A percentile compares a stretch with the other conserved stretches of the same genome.
phyloP scores from a whole-genome alignment of 2,888 invertebrate species.

The Euplexia lucipara region DNA sequence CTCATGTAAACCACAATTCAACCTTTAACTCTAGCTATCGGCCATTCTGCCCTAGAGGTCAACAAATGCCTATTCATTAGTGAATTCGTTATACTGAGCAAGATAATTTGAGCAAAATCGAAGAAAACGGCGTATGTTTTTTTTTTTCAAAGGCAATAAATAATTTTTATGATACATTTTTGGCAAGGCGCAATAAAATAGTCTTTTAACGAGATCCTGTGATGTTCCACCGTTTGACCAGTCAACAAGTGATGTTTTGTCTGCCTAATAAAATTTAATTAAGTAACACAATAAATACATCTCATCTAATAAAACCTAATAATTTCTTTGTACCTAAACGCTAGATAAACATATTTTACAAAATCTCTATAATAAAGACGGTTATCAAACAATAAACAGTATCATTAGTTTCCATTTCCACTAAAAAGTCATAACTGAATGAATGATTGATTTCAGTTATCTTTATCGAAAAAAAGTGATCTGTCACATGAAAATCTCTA shows the following conservation, averaged over 20 bases:
- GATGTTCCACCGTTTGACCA: slow-evolving; percentile 81
- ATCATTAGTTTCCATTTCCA: too few relatives aligned
- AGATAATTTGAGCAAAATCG: slow-evolving; percentile 74
- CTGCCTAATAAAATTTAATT: slow-evolving; percentile 67
- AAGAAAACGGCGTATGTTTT: slow-evolving; percentile 61
- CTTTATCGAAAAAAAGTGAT: too few relatives aligned
- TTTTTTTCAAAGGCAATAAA: slow-evolving; percentile 68
- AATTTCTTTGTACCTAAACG: slow-evolving; percentile 65
- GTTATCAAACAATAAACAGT: slow-evolving; percentile 47
- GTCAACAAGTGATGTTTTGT: slow-evolving; percentile 81
- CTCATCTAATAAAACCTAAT: slow-evolving; percentile 61
- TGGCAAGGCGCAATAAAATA: slow-evolving; percentile 86
- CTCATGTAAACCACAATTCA: slow-evolving; percentile 13
- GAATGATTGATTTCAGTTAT: neutral
- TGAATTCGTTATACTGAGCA: slow-evolving; percentile 74
- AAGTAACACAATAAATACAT: slow-evolving; percentile 73
- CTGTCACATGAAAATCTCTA: neutral
- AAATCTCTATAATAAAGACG: slow-evolving; percentile 49
- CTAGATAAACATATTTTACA: slow-evolving; percentile 60
- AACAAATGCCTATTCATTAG: slow-evolving; percentile 50
- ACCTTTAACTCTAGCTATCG: neutral
- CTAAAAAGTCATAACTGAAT: too few relatives aligned
- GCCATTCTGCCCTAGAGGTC: slow-evolving; percentile 22
- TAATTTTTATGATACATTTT: slow-evolving; percentile 72
- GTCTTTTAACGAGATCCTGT: slow-evolving; percentile 87